phyloP scores from a whole-genome alignment of 2,113 vertebrate species.

The Carlito syrichta region DNA sequence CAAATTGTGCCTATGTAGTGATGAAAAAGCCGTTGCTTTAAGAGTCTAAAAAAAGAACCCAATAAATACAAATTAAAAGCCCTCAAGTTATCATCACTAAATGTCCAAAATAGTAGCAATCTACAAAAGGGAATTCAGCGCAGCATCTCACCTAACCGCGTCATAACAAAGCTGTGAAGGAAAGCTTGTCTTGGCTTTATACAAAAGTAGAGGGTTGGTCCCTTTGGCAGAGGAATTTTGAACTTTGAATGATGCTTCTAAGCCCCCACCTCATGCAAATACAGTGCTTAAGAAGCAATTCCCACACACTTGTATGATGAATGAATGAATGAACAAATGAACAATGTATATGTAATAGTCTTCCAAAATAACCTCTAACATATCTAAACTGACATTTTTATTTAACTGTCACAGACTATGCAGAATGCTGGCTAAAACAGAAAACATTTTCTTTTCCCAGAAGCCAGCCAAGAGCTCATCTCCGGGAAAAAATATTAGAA shows the following conservation, averaged over 20 bases:
- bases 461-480: background rate
- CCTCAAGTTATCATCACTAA: background rate
- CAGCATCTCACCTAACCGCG: background rate
- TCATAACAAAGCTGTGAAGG: background rate
- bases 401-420: background rate
- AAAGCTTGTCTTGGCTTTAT: background rate
- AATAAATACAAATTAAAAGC: constrained; percentile 34
- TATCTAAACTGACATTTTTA: constrained; percentile 5
- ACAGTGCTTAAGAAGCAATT: background rate
- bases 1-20: constrained; percentile 5
- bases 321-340: background rate
- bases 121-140: background rate
- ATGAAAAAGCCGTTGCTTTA: constrained; percentile 42
- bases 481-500: background rate
- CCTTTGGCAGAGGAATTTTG: background rate
- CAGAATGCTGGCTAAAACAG: background rate
- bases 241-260: background rate
- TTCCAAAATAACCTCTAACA: constrained; percentile 14
- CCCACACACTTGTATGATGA: background rate
- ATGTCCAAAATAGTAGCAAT: background rate
- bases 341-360: background rate
- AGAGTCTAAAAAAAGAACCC: constrained; percentile 1
- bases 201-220: background rate
- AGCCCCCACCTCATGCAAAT: background rate
- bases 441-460: background rate